These are phyloP conservation scores for Drosophila arawakana DNA, from an alignment of 1,140 invertebrate species.

Conservation along the genomic window DNA sequence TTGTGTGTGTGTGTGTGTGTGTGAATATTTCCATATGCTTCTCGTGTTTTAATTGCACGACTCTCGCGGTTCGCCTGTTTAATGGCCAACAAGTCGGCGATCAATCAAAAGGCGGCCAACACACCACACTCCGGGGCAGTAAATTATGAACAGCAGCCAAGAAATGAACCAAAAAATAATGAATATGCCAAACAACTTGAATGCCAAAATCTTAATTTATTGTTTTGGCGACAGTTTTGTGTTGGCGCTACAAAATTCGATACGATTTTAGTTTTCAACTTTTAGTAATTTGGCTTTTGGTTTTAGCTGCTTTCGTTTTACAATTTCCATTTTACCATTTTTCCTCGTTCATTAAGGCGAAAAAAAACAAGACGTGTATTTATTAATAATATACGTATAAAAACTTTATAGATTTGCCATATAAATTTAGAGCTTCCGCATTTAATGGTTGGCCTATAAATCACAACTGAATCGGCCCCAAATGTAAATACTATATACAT, in stretches of 20 bases:
- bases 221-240: conserved; percentile 49
- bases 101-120: conserved; percentile 61
- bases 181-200: conserved; percentile 41
- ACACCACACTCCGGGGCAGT: conserved; percentile 34
- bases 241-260: conserved; percentile 1
- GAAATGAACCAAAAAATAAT: conserved; percentile 34
- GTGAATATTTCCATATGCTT: conserved; percentile 14
- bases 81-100: conserved; percentile 73
- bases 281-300: conserved; percentile 11
- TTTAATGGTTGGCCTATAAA: conserved; percentile 63
- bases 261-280: conserved; percentile 17
- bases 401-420: conserved; percentile 70
- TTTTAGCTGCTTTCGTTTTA: neutral
- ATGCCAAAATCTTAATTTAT: conserved; percentile 61
- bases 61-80: conserved; percentile 67
- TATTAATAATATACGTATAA: conserved; percentile 51
- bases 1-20: neutral
- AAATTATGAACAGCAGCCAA: conserved; percentile 33
- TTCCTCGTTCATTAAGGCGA: conserved; percentile 56
- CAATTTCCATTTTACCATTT: neutral
- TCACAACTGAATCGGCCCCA: conserved; percentile 42
- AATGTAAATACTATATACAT: conserved; percentile 3
- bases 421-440: conserved; percentile 63
- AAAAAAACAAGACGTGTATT: conserved; percentile 34
- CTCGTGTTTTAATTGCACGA: conserved; percentile 66